phyloP scores from a whole-genome alignment of 2,888 invertebrate genomes.

The Hetaerina titia region DNA sequence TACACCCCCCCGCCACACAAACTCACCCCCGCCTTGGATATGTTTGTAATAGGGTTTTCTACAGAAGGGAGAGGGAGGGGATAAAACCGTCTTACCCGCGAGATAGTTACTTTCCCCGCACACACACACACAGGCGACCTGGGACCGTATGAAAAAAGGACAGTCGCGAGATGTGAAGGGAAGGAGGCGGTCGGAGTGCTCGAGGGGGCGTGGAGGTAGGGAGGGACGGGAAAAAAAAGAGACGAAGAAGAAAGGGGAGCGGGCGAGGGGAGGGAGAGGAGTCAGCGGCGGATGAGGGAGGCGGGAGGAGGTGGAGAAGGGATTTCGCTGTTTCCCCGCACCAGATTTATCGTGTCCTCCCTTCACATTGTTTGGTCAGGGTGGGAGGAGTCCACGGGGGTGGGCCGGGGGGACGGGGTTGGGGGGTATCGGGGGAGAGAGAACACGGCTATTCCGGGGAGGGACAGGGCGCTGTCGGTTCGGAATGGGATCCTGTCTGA shows the following conservation, averaged over 20 bases:
- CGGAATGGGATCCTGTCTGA: constrained; percentile 56
- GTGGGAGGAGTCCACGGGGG: background rate
- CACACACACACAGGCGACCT: background rate
- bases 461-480: constrained; percentile 50
- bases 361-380: constrained; percentile 65
- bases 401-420: background rate
- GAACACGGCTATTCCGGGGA: constrained; percentile 29
- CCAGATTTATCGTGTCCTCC: constrained; percentile 66
- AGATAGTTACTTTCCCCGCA: constrained; percentile 13
- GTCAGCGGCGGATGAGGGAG: background rate
- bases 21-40: background rate
- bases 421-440: constrained; percentile 6
- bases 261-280: background rate
- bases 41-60: constrained; percentile 35
- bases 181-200: constrained; percentile 8
- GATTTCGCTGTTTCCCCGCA: constrained; percentile 53
- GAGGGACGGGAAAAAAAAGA: background rate
- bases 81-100: constrained; percentile 27
- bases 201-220: constrained; percentile 20
- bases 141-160: background rate
- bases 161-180: background rate
- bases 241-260: background rate
- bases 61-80: background rate
- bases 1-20: too few species aligned
- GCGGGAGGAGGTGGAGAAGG: background rate